These are phyloP conservation scores for Parus major DNA, from an alignment of 2,113 vertebrate genomes.

Conservation along the genomic window DNA sequence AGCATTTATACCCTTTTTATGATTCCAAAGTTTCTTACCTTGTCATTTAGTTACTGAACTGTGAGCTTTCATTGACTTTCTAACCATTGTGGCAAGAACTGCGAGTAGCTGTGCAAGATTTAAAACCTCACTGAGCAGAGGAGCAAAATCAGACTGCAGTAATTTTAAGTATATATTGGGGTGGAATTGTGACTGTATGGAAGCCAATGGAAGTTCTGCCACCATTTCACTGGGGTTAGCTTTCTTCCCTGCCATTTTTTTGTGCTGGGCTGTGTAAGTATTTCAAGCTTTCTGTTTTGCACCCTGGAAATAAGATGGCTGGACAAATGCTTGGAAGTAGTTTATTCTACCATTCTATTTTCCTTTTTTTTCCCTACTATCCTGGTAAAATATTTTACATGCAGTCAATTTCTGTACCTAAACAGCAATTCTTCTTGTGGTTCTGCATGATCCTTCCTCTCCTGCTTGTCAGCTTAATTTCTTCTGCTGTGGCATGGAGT, in stretches of 20 bases:
- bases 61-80: conserved; percentile 62
- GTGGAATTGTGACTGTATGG: not conserved
- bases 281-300: not conserved
- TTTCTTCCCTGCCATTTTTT: not conserved
- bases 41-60: conserved; percentile 65
- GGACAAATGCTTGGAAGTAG: not conserved
- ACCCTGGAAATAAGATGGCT: not conserved
- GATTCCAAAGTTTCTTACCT: conserved; percentile 57
- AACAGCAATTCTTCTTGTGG: not conserved
- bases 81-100: conserved; percentile 40
- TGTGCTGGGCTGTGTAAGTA: not conserved
- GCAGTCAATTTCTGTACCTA: not conserved
- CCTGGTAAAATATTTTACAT: not conserved
- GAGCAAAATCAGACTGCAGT: not conserved
- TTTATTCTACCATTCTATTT: not conserved
- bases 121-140: conserved; percentile 52
- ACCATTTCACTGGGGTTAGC: not conserved
- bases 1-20: conserved; percentile 54
- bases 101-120: conserved; percentile 36
- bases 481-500: not conserved
- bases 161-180: conserved; percentile 7
- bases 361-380: not conserved
- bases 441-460: not conserved
- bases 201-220: not conserved
- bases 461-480: conserved; percentile 40